Evolutionary conservation across 2,888 invertebrate genomes (phyloP), one percentile per base, ranked within the genome.

Genomic region (Chrysodeixis includens): DNA sequence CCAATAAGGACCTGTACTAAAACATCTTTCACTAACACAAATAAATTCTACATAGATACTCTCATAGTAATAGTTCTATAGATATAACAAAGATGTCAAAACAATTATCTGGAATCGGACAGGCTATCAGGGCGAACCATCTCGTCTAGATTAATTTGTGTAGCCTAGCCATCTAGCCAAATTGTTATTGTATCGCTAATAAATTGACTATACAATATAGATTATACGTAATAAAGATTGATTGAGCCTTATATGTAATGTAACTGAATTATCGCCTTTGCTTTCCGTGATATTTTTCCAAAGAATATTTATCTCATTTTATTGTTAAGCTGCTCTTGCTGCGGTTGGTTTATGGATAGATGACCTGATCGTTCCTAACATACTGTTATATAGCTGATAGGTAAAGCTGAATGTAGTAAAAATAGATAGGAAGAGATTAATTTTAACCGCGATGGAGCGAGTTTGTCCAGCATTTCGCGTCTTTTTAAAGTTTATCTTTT

Each of bases 171-270:
- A 49, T 20, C 20, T 18, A 20, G 10, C 20, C 46, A 49, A 49
- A 49, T 20, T 49, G 46, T 49, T 49, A 18, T 18, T 18, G 46
- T 49, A 49, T 10, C 16, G 44, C 44, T 49, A 49, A 49, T 10
- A 18, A 40, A 40, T 40, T 40, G 40, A n/a, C 40, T n/a, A n/a
- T 40, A n/a, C n/a, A 40, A 40, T 40, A 40, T n/a, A n/a, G n/a
- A n/a, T 40, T n/a, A n/a, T 40, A n/a, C 40, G n/a, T 40, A 40
- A 40, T 40, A 40, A n/a, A n/a, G 40, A 40, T 40, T 40, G 40
- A 40, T 40, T 40, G 40, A 40, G n/a, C n/a, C 12, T 40, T n/a
- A 40, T 12, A 7, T 40, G 40, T n/a, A n/a, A 14, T 40, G n/a
- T n/a, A 40, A n/a, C 5, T n/a, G 35, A 35, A 35, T 35, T 35